Percentiles rank a stretch among this genome's conserved stretches.
Conservation (phyloP, 2,113 vertebrate genomes). For the Elaphurus davidianus region DNA sequence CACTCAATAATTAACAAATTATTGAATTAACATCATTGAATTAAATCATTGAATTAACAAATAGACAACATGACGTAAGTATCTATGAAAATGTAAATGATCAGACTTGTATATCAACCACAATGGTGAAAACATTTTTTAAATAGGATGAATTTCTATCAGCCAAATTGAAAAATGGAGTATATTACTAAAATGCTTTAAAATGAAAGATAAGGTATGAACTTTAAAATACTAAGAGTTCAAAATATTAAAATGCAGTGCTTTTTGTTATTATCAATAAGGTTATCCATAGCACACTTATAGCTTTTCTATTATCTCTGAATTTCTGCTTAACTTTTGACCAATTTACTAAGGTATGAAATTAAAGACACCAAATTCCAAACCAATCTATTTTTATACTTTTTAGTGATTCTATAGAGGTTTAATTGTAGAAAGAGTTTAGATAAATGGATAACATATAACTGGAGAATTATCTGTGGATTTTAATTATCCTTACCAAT, state of each 20-base stretch:
- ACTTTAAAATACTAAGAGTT: neutral
- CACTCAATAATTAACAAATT: neutral
- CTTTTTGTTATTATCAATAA: neutral
- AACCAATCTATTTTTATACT: neutral
- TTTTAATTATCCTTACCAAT: constrained; percentile 10
- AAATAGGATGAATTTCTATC: neutral
- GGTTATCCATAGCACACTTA: neutral
- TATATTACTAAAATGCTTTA: neutral
- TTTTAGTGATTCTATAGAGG: neutral
- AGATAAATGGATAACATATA: neutral
- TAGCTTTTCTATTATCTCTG: neutral
- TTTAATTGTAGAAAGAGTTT: neutral
- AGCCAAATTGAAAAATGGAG: neutral
- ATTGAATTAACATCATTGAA: neutral
- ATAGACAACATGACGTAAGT: neutral
- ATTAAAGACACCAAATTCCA: constrained; percentile 18
- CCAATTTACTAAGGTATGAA: neutral
- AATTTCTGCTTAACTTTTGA: neutral
- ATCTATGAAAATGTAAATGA: neutral
- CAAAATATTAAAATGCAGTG: neutral
- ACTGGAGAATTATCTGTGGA: neutral
- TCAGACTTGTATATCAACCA: neutral
- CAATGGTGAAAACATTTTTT: neutral
- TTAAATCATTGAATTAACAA: neutral
- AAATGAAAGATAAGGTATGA: neutral